These are phyloP conservation scores for Conistra vaccinii DNA, from an alignment of 2,888 invertebrate species.

Conservation along the genomic window DNA sequence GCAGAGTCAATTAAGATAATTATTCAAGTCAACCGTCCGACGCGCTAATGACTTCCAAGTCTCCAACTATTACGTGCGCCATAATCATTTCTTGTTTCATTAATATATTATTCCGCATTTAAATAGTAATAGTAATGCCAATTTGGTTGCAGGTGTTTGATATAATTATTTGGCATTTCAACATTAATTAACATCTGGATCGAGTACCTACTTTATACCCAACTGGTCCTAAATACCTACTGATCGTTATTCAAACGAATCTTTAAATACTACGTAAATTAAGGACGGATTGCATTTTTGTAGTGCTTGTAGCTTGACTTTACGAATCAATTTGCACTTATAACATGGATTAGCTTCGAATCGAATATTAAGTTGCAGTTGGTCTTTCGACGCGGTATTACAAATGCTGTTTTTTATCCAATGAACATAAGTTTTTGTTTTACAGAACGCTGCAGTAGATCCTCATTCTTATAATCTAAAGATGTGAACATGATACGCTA, in stretches of 20 bases:
- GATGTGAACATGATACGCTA: constrained; percentile 50
- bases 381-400: neutral
- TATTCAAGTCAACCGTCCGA: constrained; percentile 37
- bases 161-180: constrained; percentile 51
- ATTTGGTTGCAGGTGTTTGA: constrained; percentile 50
- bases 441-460: constrained; percentile 23
- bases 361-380: neutral
- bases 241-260: constrained; percentile 17
- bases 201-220: constrained; percentile 32
- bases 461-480: constrained; percentile 32
- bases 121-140: constrained; percentile 43
- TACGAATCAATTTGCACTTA: constrained; percentile 9
- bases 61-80: constrained; percentile 41
- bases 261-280: constrained; percentile 11
- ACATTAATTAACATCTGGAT: constrained; percentile 50
- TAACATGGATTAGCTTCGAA: constrained; percentile 6
- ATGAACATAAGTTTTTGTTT: constrained; percentile 8
- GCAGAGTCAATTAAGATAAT: constrained; percentile 52
- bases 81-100: constrained; percentile 30
- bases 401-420: constrained; percentile 5
- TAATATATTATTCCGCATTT: constrained; percentile 41
- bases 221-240: constrained; percentile 33
- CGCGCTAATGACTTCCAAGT: constrained; percentile 53
- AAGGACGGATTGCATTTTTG: constrained; percentile 1
- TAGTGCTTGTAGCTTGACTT: neutral